Evolutionary conservation across 2,888 invertebrate genomes (phyloP).

Genomic region (Sinelater perroti): DNA sequence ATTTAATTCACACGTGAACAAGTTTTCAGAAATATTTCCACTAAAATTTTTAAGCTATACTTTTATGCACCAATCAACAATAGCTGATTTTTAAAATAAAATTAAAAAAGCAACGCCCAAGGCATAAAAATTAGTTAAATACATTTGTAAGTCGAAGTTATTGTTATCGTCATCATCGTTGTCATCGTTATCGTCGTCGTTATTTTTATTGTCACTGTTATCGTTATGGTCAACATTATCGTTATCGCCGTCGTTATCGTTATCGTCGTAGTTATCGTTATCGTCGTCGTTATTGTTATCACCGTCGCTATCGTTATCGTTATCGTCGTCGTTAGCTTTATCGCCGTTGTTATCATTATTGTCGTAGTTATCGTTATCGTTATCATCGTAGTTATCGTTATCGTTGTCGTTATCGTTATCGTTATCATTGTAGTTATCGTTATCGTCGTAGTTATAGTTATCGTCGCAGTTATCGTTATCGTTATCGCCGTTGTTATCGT

Average conservation of each 20-base stretch:
- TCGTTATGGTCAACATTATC: neutral
- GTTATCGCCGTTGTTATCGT: constrained; percentile 1
- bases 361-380: neutral
- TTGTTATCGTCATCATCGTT: no score
- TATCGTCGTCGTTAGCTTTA: neutral
- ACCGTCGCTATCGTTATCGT: neutral
- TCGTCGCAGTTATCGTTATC: neutral
- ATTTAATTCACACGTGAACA: no score
- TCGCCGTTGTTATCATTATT: neutral
- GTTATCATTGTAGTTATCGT: neutral
- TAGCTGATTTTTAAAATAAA: no score
- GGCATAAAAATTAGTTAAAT: no score
- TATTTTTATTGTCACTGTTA: neutral
- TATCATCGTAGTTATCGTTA: neutral
- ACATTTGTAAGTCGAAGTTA: no score
- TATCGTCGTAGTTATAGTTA: neutral
- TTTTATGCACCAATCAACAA: no score
- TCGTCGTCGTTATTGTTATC: neutral
- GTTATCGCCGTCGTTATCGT: neutral
- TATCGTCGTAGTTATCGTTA: neutral
- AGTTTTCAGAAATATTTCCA: no score
- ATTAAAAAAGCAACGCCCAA: no score
- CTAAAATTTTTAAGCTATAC: no score
- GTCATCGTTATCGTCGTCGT: no score
- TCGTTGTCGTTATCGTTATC: neutral